Conservation (phyloP, 2,113 vertebrate species). For the Rhinoptilus africanus region DNA sequence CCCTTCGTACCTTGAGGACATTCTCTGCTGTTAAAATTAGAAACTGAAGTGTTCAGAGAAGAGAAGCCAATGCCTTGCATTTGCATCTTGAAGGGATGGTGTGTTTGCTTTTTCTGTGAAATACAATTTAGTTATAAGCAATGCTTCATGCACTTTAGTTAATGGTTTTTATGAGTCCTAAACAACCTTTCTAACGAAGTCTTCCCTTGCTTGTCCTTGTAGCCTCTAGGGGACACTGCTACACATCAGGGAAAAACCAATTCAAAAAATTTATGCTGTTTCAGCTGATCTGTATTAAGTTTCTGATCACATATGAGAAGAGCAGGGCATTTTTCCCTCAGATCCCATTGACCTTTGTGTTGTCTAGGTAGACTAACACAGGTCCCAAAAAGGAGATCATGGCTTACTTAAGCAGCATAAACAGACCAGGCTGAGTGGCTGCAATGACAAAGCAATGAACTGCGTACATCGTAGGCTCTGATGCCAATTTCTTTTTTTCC, state of each 20-base stretch:
- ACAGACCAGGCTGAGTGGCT: neutral
- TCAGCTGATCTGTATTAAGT: neutral
- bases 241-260: neutral
- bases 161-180: constrained; percentile 2
- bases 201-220: neutral
- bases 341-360: neutral
- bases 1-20: neutral
- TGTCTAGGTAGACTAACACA: neutral
- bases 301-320: constrained; percentile 10
- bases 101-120: constrained; percentile 24
- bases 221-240: neutral
- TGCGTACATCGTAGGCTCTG: neutral
- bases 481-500: constrained; percentile 58
- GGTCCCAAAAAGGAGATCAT: neutral
- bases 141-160: neutral
- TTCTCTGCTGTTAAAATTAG: neutral
- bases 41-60: neutral
- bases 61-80: neutral
- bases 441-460: neutral
- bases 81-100: neutral
- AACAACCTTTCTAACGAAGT: neutral
- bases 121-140: neutral
- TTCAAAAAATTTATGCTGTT: neutral
- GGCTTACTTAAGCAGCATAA: neutral
- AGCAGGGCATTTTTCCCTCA: neutral